Percentiles rank a stretch among this genome's conserved stretches.
Evolutionary conservation across 1,140 invertebrate species (phyloP).

Genomic region (Lutraria rhynchaena): DNA sequence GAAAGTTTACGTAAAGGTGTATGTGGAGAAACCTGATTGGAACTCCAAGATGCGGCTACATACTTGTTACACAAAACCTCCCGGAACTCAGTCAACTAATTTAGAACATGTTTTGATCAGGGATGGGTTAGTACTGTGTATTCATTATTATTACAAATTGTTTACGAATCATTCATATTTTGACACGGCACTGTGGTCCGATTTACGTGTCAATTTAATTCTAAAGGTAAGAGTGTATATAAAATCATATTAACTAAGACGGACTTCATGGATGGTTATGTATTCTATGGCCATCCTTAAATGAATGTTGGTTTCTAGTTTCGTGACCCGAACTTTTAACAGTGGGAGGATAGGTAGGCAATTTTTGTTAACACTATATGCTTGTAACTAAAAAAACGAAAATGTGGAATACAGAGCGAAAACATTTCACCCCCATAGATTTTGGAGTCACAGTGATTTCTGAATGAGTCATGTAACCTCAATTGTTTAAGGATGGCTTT

Average conservation of each 20-base stretch:
- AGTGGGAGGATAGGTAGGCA: too few relatives aligned
- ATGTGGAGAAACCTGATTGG: background rate
- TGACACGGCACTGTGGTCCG: background rate
- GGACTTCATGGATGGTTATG: too few relatives aligned
- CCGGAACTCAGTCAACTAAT: background rate
- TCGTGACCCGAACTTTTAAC: too few relatives aligned
- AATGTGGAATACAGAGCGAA: too few relatives aligned
- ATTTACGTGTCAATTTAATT: background rate
- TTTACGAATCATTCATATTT: background rate
- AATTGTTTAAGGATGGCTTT: background rate
- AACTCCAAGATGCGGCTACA: slow-evolving; percentile 13
- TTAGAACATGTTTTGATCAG: background rate
- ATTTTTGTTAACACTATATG: too few relatives aligned
- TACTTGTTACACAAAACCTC: background rate
- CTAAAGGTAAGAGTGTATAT: background rate
- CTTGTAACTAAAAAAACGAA: too few relatives aligned
- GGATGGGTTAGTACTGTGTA: background rate
- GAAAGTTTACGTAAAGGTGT: slow-evolving; percentile 24
- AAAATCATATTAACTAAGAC: background rate
- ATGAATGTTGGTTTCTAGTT: too few relatives aligned
- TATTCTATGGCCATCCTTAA: too few relatives aligned
- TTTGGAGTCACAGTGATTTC: too few relatives aligned
- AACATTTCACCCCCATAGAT: too few relatives aligned
- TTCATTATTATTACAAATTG: background rate
- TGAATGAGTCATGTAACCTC: too few relatives aligned